Base-by-base conservation (phyloP, 2,888 invertebrate genomes). In the Acrobasis suavella region DNA sequence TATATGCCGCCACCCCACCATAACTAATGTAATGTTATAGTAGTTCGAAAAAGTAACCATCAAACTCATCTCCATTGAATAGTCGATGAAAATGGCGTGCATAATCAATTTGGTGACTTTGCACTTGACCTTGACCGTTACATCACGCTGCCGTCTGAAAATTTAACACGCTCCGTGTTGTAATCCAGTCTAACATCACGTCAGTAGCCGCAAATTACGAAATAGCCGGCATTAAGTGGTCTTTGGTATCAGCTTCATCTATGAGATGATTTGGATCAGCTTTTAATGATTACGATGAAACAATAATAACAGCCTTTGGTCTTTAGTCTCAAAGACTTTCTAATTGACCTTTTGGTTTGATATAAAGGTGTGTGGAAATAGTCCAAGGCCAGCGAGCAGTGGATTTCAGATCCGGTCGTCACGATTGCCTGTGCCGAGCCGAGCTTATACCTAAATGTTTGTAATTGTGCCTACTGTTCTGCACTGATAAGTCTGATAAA, bases 361-460 rank as follows among this genome's bases (percentile, higher is more conserved):
- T 71, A 75, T 75, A 84, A 83, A 86, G 86, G 79, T 83, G 82
- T 76, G 77, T 88, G 78, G 79, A 89, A 83, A 88, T 89, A 86
- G 90, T 82, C 86, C 91, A 91, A 91, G 91, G 91, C 82, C 84
- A 81, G 76, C 84, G 72, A 78, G 81, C 73, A 75, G 76, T 86
- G 80, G 88, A 87, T 85, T 87, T 83, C 72, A 85, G 84, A 88
- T 89, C 87, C 84, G 85, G 82, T 75, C 83, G 89, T 91, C 91
- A 91, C 91, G 90, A 89, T 76, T 78, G 67, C 63, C 72, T 77
- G 71, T 75, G 75, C 72, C 67, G 68, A 70, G 71, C 74, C 15
- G 37, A 50, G 59, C 59, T 60, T 56, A 56, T 74, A 76, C 73
- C 78, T 81, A 75, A 81, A 76, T 77, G 77, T 75, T 67, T 69